Evolutionary conservation across 2,888 invertebrate species (phyloP).

Genomic region (Tricholauxania praeusta): DNA sequence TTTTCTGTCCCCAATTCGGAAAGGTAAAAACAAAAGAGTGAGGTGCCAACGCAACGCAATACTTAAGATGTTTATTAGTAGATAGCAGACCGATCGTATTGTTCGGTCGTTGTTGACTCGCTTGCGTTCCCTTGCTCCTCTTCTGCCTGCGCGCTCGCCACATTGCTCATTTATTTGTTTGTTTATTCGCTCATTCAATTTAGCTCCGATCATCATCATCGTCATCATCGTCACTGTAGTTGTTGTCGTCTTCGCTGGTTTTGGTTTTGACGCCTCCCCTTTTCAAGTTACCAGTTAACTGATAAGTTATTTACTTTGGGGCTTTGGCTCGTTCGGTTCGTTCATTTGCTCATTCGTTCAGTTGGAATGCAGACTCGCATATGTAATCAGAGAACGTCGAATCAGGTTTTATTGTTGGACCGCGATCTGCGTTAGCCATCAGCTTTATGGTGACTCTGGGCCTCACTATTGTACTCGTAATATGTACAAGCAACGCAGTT

Average conservation of each 20-base stretch:
- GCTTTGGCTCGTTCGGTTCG: slow-evolving; percentile 47
- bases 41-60: no score
- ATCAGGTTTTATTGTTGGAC: slow-evolving; percentile 43
- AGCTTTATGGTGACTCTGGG: background rate
- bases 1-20: no score
- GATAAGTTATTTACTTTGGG: slow-evolving; percentile 60
- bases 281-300: slow-evolving; percentile 55
- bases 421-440: slow-evolving; percentile 5
- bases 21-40: no score
- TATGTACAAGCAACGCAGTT: slow-evolving; percentile 12
- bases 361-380: slow-evolving; percentile 18
- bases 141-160: background rate
- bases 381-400: slow-evolving; percentile 38
- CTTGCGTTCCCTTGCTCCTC: background rate
- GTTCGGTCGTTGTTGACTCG: background rate
- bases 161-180: slow-evolving; percentile 44
- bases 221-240: slow-evolving; percentile 44
- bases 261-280: slow-evolving; percentile 61
- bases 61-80: no score
- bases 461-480: slow-evolving; percentile 24
- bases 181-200: slow-evolving; percentile 49
- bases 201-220: slow-evolving; percentile 24
- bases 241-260: slow-evolving; percentile 48
- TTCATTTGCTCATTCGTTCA: slow-evolving; percentile 17
- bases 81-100: no score